Evolutionary conservation across 2,888 invertebrate species (phyloP).

Genomic region (Ophion ellenae): DNA sequence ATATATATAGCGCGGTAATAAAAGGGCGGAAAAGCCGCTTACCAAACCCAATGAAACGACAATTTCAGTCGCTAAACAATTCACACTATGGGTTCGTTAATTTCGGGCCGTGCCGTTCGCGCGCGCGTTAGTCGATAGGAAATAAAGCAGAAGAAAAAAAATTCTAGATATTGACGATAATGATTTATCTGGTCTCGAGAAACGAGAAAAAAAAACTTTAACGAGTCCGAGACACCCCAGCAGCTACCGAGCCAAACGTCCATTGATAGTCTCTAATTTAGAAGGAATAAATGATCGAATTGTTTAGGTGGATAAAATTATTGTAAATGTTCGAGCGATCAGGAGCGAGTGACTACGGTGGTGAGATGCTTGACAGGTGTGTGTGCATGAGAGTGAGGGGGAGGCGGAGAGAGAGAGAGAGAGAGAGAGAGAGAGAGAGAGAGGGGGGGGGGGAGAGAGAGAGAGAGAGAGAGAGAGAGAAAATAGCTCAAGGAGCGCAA

Average conservation of each 20-base stretch:
- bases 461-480: neutral
- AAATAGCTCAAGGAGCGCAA: slow-evolving; percentile 54
- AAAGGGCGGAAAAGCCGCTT: neutral
- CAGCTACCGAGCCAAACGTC: slow-evolving; percentile 70
- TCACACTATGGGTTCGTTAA: slow-evolving; percentile 50
- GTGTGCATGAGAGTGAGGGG: no score
- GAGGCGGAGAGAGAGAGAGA: no score
- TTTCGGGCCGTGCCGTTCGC: slow-evolving; percentile 39
- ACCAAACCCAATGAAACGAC: slow-evolving; percentile 6
- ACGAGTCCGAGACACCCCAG: slow-evolving; percentile 66
- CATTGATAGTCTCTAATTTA: slow-evolving; percentile 68
- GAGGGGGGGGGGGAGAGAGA: no score
- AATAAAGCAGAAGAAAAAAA: slow-evolving; percentile 41
- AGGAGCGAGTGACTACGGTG: slow-evolving; percentile 1
- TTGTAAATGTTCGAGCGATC: slow-evolving; percentile 44
- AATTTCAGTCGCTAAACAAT: slow-evolving; percentile 10
- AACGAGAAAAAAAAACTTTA: slow-evolving; percentile 55
- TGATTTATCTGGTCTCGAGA: slow-evolving; percentile 62
- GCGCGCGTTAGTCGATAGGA: slow-evolving; percentile 45
- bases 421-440: no score
- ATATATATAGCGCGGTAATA: slow-evolving; percentile 7
- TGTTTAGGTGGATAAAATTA: slow-evolving; percentile 52
- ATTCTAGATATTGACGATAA: slow-evolving; percentile 43
- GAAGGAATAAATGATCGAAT: slow-evolving; percentile 56
- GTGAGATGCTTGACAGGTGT: slow-evolving; percentile 25